phyloP scores from a whole-genome alignment of 2,113 vertebrate genomes.

The Sterrhoptilus dennistouni region DNA sequence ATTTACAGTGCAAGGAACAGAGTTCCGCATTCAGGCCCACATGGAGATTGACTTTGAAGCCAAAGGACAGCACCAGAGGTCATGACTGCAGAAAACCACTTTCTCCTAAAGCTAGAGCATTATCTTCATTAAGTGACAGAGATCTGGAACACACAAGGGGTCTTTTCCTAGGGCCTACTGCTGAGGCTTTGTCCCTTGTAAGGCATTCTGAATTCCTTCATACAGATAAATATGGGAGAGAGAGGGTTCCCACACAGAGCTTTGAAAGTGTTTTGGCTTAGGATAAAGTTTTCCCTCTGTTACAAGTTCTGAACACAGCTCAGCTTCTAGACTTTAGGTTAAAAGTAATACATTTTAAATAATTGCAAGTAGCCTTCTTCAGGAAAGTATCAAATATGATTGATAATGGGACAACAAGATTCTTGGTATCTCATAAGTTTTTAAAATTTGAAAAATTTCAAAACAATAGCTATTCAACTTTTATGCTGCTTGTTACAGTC shows the following conservation, averaged over 20 bases:
- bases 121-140: background rate
- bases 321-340: background rate
- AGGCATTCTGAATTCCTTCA: background rate
- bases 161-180: background rate
- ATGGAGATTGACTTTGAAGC: background rate
- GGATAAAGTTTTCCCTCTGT: background rate
- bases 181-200: accelerated
- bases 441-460: background rate
- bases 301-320: background rate
- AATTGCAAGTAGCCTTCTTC: background rate
- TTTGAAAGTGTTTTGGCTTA: background rate
- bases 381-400: background rate
- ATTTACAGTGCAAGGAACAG: background rate
- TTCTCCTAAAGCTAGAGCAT: background rate
- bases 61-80: background rate
- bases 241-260: accelerated
- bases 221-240: background rate
- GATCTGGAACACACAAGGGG: accelerated
- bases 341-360: background rate
- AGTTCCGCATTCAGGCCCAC: background rate
- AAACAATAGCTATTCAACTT: background rate
- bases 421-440: background rate
- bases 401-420: background rate
- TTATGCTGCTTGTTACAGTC: background rate
- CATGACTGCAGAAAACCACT: background rate